These are phyloP conservation scores for Xiphophorus hellerii DNA, from an alignment of 2,113 vertebrate genomes.

Conservation along the genomic window DNA sequence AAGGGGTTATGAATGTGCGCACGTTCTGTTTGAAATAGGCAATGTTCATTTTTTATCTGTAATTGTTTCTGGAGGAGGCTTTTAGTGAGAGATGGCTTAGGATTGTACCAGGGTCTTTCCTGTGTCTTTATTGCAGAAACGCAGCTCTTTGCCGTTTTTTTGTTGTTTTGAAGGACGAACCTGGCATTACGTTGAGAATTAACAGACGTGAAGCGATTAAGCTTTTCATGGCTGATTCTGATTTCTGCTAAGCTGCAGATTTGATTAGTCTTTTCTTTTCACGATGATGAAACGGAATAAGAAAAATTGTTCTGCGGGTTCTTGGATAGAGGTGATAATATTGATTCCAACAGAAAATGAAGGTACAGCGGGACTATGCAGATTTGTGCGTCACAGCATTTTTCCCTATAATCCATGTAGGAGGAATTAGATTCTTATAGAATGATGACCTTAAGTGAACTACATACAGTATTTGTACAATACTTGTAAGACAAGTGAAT, in stretches of 20 bases:
- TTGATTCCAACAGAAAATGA: too few relatives aligned
- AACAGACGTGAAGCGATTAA: background rate
- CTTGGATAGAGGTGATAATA: background rate
- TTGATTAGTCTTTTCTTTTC: background rate
- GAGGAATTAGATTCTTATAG: too few relatives aligned
- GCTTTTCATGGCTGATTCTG: background rate
- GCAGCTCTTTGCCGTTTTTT: background rate
- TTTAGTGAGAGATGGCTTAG: slow-evolving; percentile 78
- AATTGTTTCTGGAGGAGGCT: slow-evolving; percentile 82
- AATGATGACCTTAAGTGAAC: too few relatives aligned
- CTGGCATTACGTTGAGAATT: background rate
- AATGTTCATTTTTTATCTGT: slow-evolving; percentile 80
- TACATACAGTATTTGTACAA: too few relatives aligned
- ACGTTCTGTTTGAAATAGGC: slow-evolving; percentile 73
- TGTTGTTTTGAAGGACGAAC: background rate
- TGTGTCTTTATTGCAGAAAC: slow-evolving; percentile 9
- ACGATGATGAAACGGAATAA: background rate
- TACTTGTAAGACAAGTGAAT: too few relatives aligned
- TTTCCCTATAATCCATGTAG: too few relatives aligned
- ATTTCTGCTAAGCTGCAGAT: background rate
- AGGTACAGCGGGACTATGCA: too few relatives aligned
- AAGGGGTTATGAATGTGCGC: slow-evolving; percentile 78
- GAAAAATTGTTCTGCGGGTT: background rate
- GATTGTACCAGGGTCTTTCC: slow-evolving; percentile 71
- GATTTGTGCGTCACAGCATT: too few relatives aligned